Evolutionary conservation across 2,797 vertebrate species (phyloP).

Genomic region (Thunnus albacares): DNA sequence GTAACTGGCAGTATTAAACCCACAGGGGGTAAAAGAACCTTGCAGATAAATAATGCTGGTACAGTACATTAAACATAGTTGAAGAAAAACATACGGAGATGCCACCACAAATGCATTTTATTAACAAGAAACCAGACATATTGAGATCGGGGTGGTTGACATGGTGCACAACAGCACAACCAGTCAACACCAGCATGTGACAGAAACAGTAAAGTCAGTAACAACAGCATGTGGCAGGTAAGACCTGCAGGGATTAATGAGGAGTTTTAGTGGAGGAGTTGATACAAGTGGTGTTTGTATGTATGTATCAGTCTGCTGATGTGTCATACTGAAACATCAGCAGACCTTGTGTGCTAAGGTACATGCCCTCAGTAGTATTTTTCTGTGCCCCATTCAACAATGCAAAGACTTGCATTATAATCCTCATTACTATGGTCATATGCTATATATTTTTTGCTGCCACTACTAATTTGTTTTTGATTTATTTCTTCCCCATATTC

Average conservation of each 20-base stretch:
- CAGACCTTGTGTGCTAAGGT: not conserved
- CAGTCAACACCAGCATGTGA: not conserved
- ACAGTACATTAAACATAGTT: no score
- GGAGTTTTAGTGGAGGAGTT: not conserved
- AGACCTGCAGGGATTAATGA: not conserved
- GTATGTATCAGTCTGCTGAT: no score
- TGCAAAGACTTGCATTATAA: not conserved
- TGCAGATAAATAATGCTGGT: no score
- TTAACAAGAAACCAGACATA: not conserved
- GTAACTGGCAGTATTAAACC: no score
- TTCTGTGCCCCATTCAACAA: not conserved
- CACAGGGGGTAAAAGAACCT: no score
- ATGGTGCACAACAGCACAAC: not conserved
- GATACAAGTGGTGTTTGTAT: no score
- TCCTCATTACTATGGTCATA: not conserved
- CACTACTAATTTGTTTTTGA: not conserved
- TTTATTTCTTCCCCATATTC: not conserved
- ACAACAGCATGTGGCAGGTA: slow-evolving; percentile 8
- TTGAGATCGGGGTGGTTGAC: not conserved
- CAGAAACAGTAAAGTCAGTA: not conserved
- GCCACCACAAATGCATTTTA: not conserved
- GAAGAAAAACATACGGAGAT: no score
- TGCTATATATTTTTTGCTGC: not conserved
- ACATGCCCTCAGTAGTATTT: not conserved
- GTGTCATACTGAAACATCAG: not conserved